Evolutionary conservation across 1,140 invertebrate species (phyloP), one percentile per base, ranked within the genome.

Genomic region (Mylabris phalerata): DNA sequence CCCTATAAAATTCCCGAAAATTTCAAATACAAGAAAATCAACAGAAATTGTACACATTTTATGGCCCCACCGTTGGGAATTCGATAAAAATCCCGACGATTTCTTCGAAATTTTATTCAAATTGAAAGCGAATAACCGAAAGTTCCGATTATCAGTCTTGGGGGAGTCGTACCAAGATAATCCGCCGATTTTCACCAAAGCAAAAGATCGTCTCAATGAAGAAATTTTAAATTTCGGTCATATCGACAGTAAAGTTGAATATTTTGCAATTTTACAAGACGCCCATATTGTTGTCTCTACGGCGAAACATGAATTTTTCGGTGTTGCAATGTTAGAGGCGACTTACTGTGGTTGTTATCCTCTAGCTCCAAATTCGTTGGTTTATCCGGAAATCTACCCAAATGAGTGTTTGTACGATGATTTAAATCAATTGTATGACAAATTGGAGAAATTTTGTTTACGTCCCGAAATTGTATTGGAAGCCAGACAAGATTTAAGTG

Each of bases 61-160:
- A 11, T 90, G 88, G 88, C 83, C 87, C 10, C 87, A 90, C 75
- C 75, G 88, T 67, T 90, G 88, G 87, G 88, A 90, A 72, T 87
- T 88, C 73, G 87, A 90, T 69, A 90, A 90, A 73, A 81, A 84
- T 71, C 88, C 88, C 7, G 78, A 84, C 32, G 66, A 78, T 19
- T 82, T 90, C 67, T 84, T 87, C 50, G 66, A 79, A 5, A 77
- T 80, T 3, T 63, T 89, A 2, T 73, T 76, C 51, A 65, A 73
- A 55, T 69, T 90, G n/a, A 74, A 80, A 40, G 75, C 80, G 25
- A 71, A 80, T 27, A 74, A 78, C 11, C 70, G 76, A 32, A 66
- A 78, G 38, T 90, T 89, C 67, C 65, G 75, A 45, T 67, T 88
- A 7, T 83, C 82, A n/a, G 79, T 89, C 3, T 60, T 86, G 11